These are phyloP conservation scores for Seriola aureovittata DNA, from an alignment of 2,113 vertebrate species.

Conservation along the genomic window DNA sequence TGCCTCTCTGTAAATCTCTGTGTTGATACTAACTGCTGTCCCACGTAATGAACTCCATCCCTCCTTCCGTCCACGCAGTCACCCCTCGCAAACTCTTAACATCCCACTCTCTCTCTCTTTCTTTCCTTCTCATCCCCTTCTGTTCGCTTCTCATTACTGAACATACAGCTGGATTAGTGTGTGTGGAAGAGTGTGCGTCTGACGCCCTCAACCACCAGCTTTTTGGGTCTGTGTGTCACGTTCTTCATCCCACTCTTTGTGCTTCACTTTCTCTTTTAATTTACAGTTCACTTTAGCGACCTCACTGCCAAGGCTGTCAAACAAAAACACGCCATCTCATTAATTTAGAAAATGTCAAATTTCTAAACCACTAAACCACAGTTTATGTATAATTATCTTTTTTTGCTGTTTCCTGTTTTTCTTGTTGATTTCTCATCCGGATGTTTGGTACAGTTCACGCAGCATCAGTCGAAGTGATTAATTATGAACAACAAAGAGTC, in stretches of 20 bases:
- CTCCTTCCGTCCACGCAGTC: slow-evolving; percentile 30
- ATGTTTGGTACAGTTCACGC: neutral
- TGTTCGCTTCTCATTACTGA: slow-evolving; percentile 65
- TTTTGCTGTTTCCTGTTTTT: neutral
- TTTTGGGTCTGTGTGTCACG: slow-evolving; percentile 47
- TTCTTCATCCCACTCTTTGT: slow-evolving; percentile 12
- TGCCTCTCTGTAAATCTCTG: slow-evolving; percentile 60
- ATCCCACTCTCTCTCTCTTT: neutral
- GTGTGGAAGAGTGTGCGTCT: neutral
- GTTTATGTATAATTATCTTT: neutral
- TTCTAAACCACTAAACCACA: neutral
- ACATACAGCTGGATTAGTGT: slow-evolving; percentile 65
- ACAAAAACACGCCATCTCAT: slow-evolving; percentile 6
- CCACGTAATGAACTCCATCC: slow-evolving; percentile 49
- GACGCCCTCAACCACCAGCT: slow-evolving; percentile 36
- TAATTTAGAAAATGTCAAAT: neutral
- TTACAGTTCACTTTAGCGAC: neutral
- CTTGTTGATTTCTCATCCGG: neutral
- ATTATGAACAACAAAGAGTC: neutral
- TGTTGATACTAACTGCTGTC: slow-evolving; percentile 70
- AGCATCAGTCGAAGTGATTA: neutral
- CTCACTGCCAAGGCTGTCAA: neutral
- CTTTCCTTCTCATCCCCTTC: slow-evolving; percentile 49
- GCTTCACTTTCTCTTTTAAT: slow-evolving; percentile 16
- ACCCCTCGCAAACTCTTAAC: neutral